Base-by-base conservation (phyloP, 2,113 vertebrate genomes). In the Asarcornis scutulata region DNA sequence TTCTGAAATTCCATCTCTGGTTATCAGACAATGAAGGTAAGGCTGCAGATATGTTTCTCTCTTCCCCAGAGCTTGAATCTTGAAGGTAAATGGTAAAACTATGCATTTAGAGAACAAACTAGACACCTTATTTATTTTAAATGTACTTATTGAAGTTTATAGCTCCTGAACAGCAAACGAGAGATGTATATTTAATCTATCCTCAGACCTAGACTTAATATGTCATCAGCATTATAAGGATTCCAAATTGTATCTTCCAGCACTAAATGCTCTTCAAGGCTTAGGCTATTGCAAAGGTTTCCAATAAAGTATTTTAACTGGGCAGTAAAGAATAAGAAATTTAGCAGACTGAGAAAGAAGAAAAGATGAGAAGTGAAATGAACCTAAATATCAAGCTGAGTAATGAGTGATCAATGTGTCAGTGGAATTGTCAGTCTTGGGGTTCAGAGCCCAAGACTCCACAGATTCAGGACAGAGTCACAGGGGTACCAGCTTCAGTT, bases 1-100 rank as follows among this genome's bases (percentile, higher is more conserved):
- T 94, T 86, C 79, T 94, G 63, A 95, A 93, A 88, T 83, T 88
- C 59, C 40, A 46, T 83, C 79, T 71, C 85, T 77, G 59, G 31
- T 90, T 94, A 95, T 85, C 11, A 74, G 63, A 71, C 62, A 76
- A 66, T 15, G 50, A 60, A 93, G 32, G 13, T 14, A 58, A 86
- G 36, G n/a, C 40, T 93, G 40, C 5, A 62, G 44, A 85, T 22
- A 71, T 76, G 89, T 77, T 91, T 88, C 36, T 69, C 5, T 63
- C 55, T 88, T 92, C 72, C 83, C 88, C 83, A 8, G 26, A 74
- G 88, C 79, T 92, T 86, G 83, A 81, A 90, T 88, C 25, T 15
- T 80, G 88, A 69, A 93, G 59, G 40, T 59, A 40, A 1, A 1
- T 29, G 77, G 55, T 83, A 77, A 21, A 90, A 4, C 21, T 86